A percentile compares a stretch with the other conserved stretches of the same genome.
Evolutionary conservation across 2,113 vertebrate genomes (phyloP).

Genomic region (Heterochromis multidens): DNA sequence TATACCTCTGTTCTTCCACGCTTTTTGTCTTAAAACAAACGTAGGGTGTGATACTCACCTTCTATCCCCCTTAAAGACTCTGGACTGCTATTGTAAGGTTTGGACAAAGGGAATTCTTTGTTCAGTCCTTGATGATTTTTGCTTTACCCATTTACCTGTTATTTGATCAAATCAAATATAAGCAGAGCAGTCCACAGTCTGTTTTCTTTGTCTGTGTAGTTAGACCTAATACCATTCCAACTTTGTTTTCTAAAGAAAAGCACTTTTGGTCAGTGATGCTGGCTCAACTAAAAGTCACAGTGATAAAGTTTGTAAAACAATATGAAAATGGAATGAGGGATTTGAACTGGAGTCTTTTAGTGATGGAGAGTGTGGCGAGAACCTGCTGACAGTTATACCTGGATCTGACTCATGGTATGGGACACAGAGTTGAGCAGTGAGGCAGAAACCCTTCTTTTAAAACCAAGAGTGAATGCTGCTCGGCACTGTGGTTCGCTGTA

Average conservation of each 20-base stretch:
- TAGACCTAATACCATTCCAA: conserved; percentile 84
- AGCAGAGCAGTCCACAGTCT: conserved; percentile 79
- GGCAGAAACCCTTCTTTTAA: neutral
- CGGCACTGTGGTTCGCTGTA: neutral
- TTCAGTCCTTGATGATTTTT: neutral
- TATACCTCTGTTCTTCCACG: conserved; percentile 79
- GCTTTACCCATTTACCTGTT: conserved; percentile 60
- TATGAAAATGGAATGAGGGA: conserved; percentile 16
- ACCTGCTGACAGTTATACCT: neutral
- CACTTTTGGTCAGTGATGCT: conserved; percentile 90
- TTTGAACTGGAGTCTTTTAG: conserved; percentile 72
- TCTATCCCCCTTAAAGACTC: conserved; percentile 69
- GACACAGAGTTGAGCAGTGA: neutral
- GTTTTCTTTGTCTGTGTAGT: conserved; percentile 31
- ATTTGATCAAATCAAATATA: conserved; percentile 78
- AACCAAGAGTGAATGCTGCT: neutral
- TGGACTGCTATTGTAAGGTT: conserved; percentile 70
- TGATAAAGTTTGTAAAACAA: conserved; percentile 57
- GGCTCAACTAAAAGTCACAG: conserved; percentile 60
- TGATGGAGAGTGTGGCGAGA: conserved; percentile 23
- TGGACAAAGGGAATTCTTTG: conserved; percentile 8
- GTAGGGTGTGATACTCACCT: conserved; percentile 75
- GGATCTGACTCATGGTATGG: neutral
- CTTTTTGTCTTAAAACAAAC: conserved; percentile 69
- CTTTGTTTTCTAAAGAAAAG: conserved; percentile 64